phyloP scores from a whole-genome alignment of 2,888 invertebrate species.

The Chloroclystis v-ata region DNA sequence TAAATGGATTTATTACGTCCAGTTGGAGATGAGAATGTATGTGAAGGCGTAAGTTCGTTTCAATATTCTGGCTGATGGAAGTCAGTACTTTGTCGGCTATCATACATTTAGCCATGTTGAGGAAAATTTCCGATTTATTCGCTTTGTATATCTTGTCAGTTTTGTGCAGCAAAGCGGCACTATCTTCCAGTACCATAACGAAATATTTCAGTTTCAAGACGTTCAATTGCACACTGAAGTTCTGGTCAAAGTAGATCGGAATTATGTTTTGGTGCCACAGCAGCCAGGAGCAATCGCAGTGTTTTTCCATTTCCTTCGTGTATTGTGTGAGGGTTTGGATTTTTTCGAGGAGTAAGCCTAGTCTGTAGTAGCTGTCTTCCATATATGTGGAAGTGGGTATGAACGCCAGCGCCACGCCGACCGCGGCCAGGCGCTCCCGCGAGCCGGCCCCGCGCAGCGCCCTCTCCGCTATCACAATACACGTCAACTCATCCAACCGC shows the following conservation, averaged over 20 bases:
- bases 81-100: slow-evolving; percentile 80
- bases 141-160: slow-evolving; percentile 51
- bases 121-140: slow-evolving; percentile 52
- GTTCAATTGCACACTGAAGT: slow-evolving; percentile 82
- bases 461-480: slow-evolving; percentile 85
- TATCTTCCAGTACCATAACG: slow-evolving; percentile 68
- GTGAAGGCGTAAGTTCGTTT: slow-evolving; percentile 94
- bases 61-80: slow-evolving; percentile 90
- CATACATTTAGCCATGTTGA: slow-evolving; percentile 53
- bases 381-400: slow-evolving; percentile 79
- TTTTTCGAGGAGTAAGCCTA: slow-evolving; percentile 81
- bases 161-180: slow-evolving; percentile 52
- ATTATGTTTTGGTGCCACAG: slow-evolving; percentile 89
- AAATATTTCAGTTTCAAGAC: slow-evolving; percentile 78
- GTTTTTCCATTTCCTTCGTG: slow-evolving; percentile 73
- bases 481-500: slow-evolving; percentile 84
- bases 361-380: slow-evolving; percentile 80
- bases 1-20: slow-evolving; percentile 85
- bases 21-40: slow-evolving; percentile 94
- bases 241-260: slow-evolving; percentile 85
- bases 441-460: slow-evolving; percentile 81
- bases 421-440: slow-evolving; percentile 80
- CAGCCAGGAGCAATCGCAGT: slow-evolving; percentile 87
- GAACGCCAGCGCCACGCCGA: slow-evolving; percentile 83
- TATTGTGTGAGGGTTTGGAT: slow-evolving; percentile 81